These are phyloP conservation scores for Drosophila prosaltans DNA, from an alignment of 1,140 invertebrate species.

Conservation along the genomic window DNA sequence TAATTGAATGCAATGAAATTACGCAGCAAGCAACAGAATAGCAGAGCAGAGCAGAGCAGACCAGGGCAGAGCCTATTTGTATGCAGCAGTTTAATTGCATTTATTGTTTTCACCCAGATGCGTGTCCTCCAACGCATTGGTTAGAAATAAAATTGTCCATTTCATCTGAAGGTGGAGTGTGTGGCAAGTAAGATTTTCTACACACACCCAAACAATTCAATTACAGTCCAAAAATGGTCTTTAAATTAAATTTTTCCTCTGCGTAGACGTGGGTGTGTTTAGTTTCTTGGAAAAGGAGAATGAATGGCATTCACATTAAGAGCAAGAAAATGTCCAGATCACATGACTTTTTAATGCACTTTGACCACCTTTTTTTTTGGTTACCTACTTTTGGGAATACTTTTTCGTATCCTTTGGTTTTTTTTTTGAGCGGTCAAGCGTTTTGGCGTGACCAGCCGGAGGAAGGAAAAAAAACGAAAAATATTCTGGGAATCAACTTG, in stretches of 20 bases:
- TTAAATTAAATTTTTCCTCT: neutral
- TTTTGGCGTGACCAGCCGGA: conserved; percentile 14
- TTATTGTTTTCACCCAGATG: conserved; percentile 42
- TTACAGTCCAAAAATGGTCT: neutral
- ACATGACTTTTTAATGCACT: conserved; percentile 52
- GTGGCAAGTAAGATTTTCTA: neutral
- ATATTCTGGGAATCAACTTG: conserved; percentile 57
- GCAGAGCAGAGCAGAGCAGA: neutral
- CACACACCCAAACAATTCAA: neutral
- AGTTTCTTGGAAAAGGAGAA: neutral
- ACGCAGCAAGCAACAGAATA: conserved; percentile 25
- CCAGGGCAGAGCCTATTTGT: conserved; percentile 25
- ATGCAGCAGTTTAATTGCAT: conserved; percentile 65
- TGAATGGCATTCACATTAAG: neutral
- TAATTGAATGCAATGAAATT: conserved; percentile 76
- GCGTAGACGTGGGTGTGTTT: neutral
- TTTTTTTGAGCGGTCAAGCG: conserved; percentile 42
- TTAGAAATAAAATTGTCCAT: conserved; percentile 20
- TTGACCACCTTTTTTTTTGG: conserved; percentile 8
- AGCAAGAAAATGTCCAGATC: conserved; percentile 14
- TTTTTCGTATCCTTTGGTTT: conserved; percentile 18
- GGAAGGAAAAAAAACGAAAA: conserved; percentile 6
- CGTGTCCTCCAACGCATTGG: conserved; percentile 8
- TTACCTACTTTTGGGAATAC: conserved; percentile 21
- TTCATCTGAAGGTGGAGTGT: neutral